Evolutionary conservation across 2,797 vertebrate species (phyloP).

Genomic region (Oryzias dopingdopingensis): DNA sequence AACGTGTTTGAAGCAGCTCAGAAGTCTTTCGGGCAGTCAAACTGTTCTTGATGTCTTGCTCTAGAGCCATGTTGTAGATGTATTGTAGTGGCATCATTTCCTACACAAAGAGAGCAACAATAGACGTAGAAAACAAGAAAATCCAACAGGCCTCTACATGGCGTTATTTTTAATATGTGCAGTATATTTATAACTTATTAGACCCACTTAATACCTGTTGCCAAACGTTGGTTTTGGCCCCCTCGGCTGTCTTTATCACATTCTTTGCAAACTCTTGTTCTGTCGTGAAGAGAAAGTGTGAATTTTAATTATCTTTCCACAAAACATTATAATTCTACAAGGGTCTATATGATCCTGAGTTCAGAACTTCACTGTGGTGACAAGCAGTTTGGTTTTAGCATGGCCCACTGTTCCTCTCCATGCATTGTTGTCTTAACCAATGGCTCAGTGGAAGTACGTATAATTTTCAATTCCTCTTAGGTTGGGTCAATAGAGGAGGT

Average conservation of each 20-base stretch:
- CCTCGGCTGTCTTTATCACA: constrained; percentile 83
- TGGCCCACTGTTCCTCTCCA: constrained; percentile 25
- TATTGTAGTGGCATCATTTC: constrained; percentile 86
- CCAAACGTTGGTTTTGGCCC: constrained; percentile 73
- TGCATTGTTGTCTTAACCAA: constrained; percentile 8
- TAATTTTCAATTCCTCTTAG: constrained; percentile 23
- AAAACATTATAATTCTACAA: too few species aligned
- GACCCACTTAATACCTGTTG: constrained; percentile 81
- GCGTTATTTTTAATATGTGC: too few species aligned
- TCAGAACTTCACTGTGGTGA: constrained; percentile 5
- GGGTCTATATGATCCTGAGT: too few species aligned
- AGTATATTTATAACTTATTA: too few species aligned
- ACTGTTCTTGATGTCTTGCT: constrained; percentile 85
- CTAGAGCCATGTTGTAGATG: constrained; percentile 85
- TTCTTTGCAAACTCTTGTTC: constrained; percentile 91
- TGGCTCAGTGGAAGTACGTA: constrained; percentile 1
- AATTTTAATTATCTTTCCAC: not conserved
- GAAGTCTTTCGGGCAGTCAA: constrained; percentile 69
- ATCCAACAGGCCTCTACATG: too few species aligned
- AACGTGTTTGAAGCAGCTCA: constrained; percentile 82
- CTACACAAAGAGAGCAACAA: constrained; percentile 58
- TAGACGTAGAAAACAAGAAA: not conserved
- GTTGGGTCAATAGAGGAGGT: constrained; percentile 22
- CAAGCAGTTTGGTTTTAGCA: constrained; percentile 18
- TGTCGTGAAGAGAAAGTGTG: constrained; percentile 55